Percentiles rank a stretch among this genome's conserved stretches.
phyloP scores from a whole-genome alignment of 1,140 invertebrate genomes.

The Pectinophora gossypiella region DNA sequence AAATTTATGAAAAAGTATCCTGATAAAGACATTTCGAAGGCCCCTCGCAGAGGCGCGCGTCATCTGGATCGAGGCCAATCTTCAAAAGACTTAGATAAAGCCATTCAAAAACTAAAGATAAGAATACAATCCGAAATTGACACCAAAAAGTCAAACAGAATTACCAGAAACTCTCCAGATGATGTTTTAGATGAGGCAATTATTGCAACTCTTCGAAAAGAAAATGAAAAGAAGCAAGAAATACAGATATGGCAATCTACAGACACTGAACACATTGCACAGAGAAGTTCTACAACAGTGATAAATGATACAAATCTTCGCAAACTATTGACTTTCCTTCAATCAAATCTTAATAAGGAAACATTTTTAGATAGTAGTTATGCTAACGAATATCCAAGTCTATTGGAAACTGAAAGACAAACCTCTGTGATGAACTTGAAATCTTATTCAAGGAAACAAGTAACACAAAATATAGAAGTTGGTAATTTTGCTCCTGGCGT shows the following conservation, averaged over 20 bases:
- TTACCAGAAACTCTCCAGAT: conserved; percentile 40
- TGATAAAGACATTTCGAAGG: conserved; percentile 40
- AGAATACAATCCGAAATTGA: conserved; percentile 48
- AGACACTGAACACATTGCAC: conserved; percentile 6
- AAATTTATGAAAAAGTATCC: conserved; percentile 59
- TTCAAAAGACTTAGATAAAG: conserved; percentile 40
- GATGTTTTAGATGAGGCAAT: conserved; percentile 56
- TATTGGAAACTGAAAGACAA: conserved; percentile 22
- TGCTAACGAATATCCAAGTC: conserved; percentile 24
- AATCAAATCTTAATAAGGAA: conserved; percentile 38
- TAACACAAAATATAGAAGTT: conserved; percentile 12
- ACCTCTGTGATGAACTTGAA: conserved; percentile 33
- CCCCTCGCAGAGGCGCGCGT: conserved; percentile 50
- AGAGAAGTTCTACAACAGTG: no score
- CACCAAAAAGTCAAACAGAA: conserved; percentile 33
- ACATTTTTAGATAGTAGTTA: conserved; percentile 29
- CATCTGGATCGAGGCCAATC: conserved; percentile 41
- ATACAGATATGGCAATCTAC: conserved; percentile 9
- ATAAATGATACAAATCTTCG: conserved; percentile 35
- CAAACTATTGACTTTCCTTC: conserved; percentile 44
- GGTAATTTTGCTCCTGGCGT: no score
- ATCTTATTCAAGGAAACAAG: conserved; percentile 45
- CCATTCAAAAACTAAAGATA: conserved; percentile 47
- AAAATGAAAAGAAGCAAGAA: conserved; percentile 32
- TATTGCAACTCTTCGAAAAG: conserved; percentile 40